Percentiles rank a stretch among this genome's conserved stretches.
These are phyloP conservation scores for Bombus superbus DNA, from an alignment of 1,140 invertebrate genomes.

Conservation along the genomic window DNA sequence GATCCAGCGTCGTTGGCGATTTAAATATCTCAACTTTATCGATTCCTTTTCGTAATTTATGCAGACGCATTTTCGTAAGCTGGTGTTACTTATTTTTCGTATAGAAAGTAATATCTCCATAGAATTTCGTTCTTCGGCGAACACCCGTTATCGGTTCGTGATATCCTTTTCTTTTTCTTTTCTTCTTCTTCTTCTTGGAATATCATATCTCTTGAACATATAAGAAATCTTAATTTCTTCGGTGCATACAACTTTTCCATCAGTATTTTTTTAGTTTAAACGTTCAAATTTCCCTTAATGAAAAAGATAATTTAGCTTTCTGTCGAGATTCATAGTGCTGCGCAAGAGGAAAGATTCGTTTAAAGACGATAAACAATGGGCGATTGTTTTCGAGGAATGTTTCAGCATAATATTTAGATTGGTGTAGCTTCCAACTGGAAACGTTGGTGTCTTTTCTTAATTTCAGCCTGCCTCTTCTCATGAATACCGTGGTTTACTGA, in stretches of 20 bases:
- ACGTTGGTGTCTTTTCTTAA: slow-evolving; percentile 56
- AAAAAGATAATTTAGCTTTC: not conserved
- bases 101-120: no score
- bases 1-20: not conserved
- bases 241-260: not conserved
- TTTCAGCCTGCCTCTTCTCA: slow-evolving; percentile 59
- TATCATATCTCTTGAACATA: no score
- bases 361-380: slow-evolving; percentile 54
- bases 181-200: no score
- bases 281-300: not conserved
- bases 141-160: no score
- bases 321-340: not conserved
- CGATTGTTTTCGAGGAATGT: slow-evolving; percentile 58
- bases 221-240: no score
- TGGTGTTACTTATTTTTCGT: no score
- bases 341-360: slow-evolving; percentile 27
- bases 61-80: no score
- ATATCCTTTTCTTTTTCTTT: no score
- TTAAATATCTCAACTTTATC: no score
- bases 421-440: slow-evolving; percentile 52
- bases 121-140: no score
- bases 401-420: slow-evolving; percentile 66
- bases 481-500: slow-evolving; percentile 56
- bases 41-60: no score
- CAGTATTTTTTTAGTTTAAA: not conserved